A percentile compares a stretch with the other conserved stretches of the same genome.
These are phyloP conservation scores for Semaprochilodus insignis DNA, from an alignment of 2,797 vertebrate genomes.

Conservation along the genomic window DNA sequence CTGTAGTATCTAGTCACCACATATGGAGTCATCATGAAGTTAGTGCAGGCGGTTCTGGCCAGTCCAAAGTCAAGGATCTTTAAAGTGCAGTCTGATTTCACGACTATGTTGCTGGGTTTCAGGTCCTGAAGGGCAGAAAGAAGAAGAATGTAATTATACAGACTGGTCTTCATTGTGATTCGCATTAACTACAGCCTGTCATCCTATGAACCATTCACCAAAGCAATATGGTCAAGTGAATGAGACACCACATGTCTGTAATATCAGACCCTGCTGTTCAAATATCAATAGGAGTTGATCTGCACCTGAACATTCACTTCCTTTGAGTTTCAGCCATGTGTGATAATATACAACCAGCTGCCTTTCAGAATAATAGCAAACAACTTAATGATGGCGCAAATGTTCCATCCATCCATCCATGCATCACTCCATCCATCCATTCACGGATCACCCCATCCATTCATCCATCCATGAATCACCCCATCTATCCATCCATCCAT, in stretches of 20 bases:
- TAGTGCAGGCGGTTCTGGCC: slow-evolving; percentile 95
- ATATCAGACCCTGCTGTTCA: too few species aligned
- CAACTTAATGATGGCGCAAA: too few species aligned
- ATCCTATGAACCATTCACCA: background rate
- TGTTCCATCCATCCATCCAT: too few species aligned
- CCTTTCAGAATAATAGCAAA: too few species aligned
- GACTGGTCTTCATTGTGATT: background rate
- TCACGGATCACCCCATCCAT: too few species aligned
- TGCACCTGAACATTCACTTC: too few species aligned
- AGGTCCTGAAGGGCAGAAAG: slow-evolving; percentile 82
- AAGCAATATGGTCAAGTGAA: background rate
- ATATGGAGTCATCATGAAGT: slow-evolving; percentile 99
- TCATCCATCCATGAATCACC: too few species aligned
- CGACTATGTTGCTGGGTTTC: slow-evolving; percentile 98
- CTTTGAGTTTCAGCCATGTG: too few species aligned
- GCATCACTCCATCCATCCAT: too few species aligned
- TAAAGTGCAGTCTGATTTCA: slow-evolving; percentile 95
- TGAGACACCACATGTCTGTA: background rate
- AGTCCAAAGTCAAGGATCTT: slow-evolving; percentile 98
- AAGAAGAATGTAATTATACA: background rate
- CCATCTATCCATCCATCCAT: too few species aligned
- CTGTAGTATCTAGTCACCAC: slow-evolving; percentile 97
- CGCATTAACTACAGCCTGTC: background rate
- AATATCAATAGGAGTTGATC: too few species aligned
- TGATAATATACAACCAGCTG: too few species aligned